phyloP scores from a whole-genome alignment of 2,113 vertebrate genomes.

The Atrichornis clamosus region DNA sequence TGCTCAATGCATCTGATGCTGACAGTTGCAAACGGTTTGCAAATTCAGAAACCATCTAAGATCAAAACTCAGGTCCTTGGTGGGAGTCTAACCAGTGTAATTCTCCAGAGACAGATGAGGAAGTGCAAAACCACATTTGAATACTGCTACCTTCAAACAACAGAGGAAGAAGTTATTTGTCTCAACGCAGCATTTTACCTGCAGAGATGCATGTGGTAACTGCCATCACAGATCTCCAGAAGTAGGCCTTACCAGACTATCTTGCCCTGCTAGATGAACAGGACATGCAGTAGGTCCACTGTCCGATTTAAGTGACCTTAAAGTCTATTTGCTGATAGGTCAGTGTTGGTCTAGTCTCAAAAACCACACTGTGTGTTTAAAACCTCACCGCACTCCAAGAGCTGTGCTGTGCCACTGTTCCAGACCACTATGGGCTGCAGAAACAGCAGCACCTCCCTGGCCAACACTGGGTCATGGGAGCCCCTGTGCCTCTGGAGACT shows the following conservation, averaged over 20 bases:
- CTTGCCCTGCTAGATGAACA: not conserved
- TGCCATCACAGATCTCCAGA: not conserved
- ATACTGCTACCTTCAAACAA: not conserved
- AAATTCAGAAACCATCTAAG: not conserved
- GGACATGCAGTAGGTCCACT: not conserved
- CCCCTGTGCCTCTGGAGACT: not conserved
- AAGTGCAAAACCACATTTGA: not conserved
- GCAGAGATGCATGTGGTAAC: not conserved
- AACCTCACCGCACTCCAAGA: not conserved
- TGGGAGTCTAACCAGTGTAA: not conserved
- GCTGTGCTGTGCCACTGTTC: not conserved
- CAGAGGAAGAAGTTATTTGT: not conserved
- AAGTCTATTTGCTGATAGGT: not conserved
- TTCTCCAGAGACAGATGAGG: not conserved
- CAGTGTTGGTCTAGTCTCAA: not conserved
- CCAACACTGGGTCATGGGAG: not conserved
- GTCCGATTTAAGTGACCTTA: not conserved
- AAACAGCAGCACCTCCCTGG: not conserved
- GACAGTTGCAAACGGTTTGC: not conserved
- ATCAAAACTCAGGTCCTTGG: not conserved
- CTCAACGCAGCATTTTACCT: not conserved
- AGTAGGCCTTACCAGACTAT: not conserved
- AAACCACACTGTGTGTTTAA: not conserved
- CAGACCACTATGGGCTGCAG: not conserved
- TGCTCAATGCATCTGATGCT: not conserved